These are phyloP conservation scores for Fabriciana adippe DNA, from an alignment of 2,888 invertebrate genomes.

Conservation along the genomic window DNA sequence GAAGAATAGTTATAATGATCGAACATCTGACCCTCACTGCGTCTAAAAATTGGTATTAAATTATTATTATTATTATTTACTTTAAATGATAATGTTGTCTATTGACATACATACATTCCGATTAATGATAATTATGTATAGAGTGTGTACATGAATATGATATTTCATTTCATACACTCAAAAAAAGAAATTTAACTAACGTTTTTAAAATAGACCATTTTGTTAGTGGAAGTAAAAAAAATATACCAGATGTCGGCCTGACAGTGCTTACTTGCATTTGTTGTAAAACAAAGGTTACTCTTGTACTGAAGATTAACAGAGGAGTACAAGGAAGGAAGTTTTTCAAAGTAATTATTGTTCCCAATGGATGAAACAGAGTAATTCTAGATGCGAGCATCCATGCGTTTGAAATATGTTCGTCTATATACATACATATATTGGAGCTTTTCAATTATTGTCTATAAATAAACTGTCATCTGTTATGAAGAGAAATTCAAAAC, in stretches of 20 bases:
- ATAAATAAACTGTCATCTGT: no score
- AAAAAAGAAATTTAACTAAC: constrained; percentile 35
- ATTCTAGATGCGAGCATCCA: not conserved
- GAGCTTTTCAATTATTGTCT: no score
- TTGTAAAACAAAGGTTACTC: constrained; percentile 70
- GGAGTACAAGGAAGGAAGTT: constrained; percentile 42
- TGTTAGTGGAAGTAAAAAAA: constrained; percentile 71
- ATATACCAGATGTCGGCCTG: constrained; percentile 72
- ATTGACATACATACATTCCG: no score
- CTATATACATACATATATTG: not conserved
- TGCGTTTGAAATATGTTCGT: not conserved
- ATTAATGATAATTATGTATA: no score
- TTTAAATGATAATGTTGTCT: no score
- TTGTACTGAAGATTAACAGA: constrained; percentile 60
- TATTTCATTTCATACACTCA: not conserved
- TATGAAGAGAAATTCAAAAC: no score
- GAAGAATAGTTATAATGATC: no score
- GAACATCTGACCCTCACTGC: no score
- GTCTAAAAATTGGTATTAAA: no score
- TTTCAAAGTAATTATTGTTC: constrained; percentile 33
- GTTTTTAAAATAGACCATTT: constrained; percentile 50
- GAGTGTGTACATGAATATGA: no score
- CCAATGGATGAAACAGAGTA: constrained; percentile 17
- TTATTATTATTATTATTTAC: no score
- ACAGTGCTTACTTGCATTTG: constrained; percentile 77